Conservation (phyloP, 1,140 invertebrate genomes). For the Eueides isabella region DNA sequence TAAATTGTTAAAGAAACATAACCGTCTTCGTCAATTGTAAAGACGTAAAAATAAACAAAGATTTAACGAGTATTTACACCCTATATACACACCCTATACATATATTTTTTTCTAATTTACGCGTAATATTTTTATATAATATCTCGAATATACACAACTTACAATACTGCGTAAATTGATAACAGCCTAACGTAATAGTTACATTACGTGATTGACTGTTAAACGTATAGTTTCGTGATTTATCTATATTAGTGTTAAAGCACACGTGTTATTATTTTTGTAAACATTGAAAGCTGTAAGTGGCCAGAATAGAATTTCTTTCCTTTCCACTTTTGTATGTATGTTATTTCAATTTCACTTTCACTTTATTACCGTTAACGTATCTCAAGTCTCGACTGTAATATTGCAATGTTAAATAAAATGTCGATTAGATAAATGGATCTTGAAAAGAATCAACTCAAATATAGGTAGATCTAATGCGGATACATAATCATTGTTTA, state of each 20-base stretch:
- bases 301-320: constrained; percentile 17
- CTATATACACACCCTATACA: neutral
- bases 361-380: constrained; percentile 31
- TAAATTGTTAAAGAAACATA: neutral
- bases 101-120: neutral
- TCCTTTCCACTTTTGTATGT: constrained; percentile 17
- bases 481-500: neutral
- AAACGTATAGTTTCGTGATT: constrained; percentile 12
- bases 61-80: neutral
- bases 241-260: constrained; percentile 9
- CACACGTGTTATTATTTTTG: constrained; percentile 7
- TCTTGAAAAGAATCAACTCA: neutral
- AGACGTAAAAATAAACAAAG: neutral
- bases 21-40: neutral
- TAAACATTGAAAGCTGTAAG: constrained; percentile 6
- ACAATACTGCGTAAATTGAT: constrained; percentile 14
- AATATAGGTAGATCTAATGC: neutral
- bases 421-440: neutral
- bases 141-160: neutral
- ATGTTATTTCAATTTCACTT: constrained; percentile 29
- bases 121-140: constrained; percentile 10
- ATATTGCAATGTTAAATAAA: neutral
- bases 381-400: constrained; percentile 8
- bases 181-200: constrained; percentile 23
- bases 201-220: constrained; percentile 23